Evolutionary conservation across 2,888 invertebrate genomes (phyloP).

Genomic region (Aelia acuminata): DNA sequence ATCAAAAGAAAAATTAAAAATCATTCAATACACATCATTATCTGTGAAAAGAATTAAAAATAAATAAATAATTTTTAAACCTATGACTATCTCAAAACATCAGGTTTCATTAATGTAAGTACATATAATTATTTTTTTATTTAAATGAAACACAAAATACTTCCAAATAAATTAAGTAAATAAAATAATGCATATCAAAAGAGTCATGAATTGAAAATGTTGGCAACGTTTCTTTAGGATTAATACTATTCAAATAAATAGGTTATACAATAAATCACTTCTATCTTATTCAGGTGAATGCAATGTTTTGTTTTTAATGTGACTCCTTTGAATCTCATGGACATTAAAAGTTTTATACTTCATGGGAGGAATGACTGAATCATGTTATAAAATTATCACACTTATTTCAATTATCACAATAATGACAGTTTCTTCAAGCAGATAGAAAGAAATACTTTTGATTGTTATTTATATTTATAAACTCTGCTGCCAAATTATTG

Average conservation of each 20-base stretch:
- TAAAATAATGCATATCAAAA: neutral
- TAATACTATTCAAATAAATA: neutral
- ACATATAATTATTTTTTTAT: neutral
- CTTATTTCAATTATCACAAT: no score
- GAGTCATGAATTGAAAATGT: neutral
- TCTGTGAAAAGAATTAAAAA: neutral
- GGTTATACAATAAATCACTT: no score
- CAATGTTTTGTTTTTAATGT: neutral
- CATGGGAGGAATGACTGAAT: no score
- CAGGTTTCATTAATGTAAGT: neutral
- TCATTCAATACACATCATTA: neutral
- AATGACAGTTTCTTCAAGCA: no score
- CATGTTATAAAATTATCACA: no score
- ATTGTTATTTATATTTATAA: no score
- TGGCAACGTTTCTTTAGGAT: neutral
- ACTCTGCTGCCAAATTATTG: no score
- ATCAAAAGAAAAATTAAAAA: no score
- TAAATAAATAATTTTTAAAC: neutral
- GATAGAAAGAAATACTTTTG: no score
- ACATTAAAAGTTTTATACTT: no score
- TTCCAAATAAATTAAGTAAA: constrained; percentile 11
- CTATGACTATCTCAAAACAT: neutral
- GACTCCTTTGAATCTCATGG: neutral
- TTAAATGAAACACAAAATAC: neutral
- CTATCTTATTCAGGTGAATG: neutral